A percentile compares a stretch with the other conserved stretches of the same genome.
Evolutionary conservation across 1,140 invertebrate species (phyloP).

Genomic region (Drusus annulatus): DNA sequence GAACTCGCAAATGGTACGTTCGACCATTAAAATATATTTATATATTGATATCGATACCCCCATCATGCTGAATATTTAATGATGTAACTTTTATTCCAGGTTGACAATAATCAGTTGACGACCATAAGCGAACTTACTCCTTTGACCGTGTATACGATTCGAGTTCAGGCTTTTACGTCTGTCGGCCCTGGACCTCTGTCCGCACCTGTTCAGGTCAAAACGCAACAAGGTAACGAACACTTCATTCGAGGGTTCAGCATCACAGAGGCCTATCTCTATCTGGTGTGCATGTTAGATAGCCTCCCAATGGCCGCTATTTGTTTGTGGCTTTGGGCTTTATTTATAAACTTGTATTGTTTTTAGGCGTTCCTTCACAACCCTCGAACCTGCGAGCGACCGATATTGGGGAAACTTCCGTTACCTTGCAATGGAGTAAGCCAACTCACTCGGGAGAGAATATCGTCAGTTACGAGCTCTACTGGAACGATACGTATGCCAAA

Average conservation of each 20-base stretch:
- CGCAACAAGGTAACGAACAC: constrained; percentile 85
- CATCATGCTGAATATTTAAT: neutral
- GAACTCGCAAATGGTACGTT: constrained; percentile 88
- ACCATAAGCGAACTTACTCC: constrained; percentile 93
- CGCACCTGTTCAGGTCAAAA: constrained; percentile 94
- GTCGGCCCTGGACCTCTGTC: constrained; percentile 94
- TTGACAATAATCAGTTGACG: constrained; percentile 92
- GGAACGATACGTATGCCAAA: constrained; percentile 96
- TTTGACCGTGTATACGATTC: constrained; percentile 92
- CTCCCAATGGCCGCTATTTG: too few relatives aligned
- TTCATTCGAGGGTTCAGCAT: too few relatives aligned
- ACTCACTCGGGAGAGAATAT: constrained; percentile 93
- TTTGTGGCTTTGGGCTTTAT: too few relatives aligned
- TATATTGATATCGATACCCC: neutral
- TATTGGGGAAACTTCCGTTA: constrained; percentile 87
- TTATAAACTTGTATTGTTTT: neutral
- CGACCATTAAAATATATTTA: constrained; percentile 5
- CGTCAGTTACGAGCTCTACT: constrained; percentile 95
- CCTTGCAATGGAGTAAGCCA: constrained; percentile 91
- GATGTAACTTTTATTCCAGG: constrained; percentile 58
- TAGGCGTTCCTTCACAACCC: constrained; percentile 94
- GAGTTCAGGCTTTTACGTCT: constrained; percentile 92
- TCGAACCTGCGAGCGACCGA: constrained; percentile 88
- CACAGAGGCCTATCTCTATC: too few relatives aligned
- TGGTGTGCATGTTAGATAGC: too few relatives aligned